Base-by-base conservation (phyloP, 2,888 invertebrate species). In the Dryobota labecula region DNA sequence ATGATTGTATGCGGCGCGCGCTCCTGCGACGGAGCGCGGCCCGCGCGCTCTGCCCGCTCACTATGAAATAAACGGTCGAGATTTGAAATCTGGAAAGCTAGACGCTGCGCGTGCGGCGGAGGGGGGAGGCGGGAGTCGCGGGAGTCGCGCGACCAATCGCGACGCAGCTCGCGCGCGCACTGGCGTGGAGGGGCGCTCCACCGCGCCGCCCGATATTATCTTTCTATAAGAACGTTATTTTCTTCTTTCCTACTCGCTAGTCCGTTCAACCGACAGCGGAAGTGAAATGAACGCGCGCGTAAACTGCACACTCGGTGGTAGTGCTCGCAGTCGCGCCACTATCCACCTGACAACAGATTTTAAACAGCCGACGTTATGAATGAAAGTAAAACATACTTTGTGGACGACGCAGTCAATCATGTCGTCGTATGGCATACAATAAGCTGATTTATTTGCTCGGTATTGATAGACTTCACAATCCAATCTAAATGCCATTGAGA, bases 21-120 rank as follows among this genome's bases (percentile, higher is more conserved):
- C 80, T 75, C 70, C 70, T 64, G 74, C 87, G 85, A 82, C 88
- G 87, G 86, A 87, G 84, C 87, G 86, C 89, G 88, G 87, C 88
- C 90, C 94, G 93, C 90, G 89, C 94, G 87, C 90, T 88, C 82
- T 91, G 93, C 87, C 90, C 89, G 94, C 91, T 93, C 94, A 91
- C 92, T 90, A 91, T 92, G 93, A 95, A 96, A 96, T 96, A 96
- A 96, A 96, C 96, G 95, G 96, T 94, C 93, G 96, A 95, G 96
- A 96, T 96, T 96, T 96, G 90, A 96, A 96, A 96, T 95, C 94
- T 94, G 93, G 90, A 90, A 92, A 93, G 91, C 91, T 93, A 94
- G 95, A 95, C 95, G 95, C 95, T 92, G 95, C 93, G 94, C 93
- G 92, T 90, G 93, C 93, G 92, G 87, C 87, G 87, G 86, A 89